Evolutionary conservation across 2,797 vertebrate genomes (phyloP).

Genomic region (Anabas testudineus): DNA sequence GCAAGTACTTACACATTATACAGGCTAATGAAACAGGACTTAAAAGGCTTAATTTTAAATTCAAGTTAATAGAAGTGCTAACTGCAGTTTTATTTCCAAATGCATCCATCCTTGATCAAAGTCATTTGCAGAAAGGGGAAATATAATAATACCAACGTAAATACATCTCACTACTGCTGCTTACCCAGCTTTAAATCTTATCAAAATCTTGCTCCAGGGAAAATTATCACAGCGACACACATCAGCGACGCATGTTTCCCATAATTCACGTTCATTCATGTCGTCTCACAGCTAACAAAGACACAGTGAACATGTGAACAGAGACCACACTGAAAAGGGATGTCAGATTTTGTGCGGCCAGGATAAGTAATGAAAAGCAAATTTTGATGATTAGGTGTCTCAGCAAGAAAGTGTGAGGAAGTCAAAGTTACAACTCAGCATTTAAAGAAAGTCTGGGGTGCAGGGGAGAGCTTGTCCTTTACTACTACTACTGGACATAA

Average conservation of each 20-base stretch:
- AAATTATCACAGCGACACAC: constrained; percentile 5
- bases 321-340: constrained; percentile 40
- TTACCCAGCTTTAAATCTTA: constrained; percentile 2
- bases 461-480: background rate
- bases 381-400: constrained; percentile 43
- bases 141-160: background rate
- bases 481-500: background rate
- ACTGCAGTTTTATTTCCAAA: too few species aligned
- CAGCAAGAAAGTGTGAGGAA: constrained; percentile 28
- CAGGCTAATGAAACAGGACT: background rate
- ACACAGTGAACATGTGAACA: constrained; percentile 5
- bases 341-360: constrained; percentile 36
- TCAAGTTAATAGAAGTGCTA: too few species aligned
- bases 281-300: constrained; percentile 32
- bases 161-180: background rate
- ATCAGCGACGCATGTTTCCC: constrained; percentile 21
- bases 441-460: background rate
- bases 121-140: constrained; percentile 8
- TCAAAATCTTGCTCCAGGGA: background rate
- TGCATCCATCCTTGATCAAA: background rate
- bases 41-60: too few species aligned
- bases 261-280: constrained; percentile 18
- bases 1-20: too few species aligned
- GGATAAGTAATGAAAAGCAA: constrained; percentile 46
- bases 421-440: constrained; percentile 12